These are phyloP conservation scores for Syrphus vitripennis DNA, from an alignment of 2,888 invertebrate genomes.

Conservation along the genomic window DNA sequence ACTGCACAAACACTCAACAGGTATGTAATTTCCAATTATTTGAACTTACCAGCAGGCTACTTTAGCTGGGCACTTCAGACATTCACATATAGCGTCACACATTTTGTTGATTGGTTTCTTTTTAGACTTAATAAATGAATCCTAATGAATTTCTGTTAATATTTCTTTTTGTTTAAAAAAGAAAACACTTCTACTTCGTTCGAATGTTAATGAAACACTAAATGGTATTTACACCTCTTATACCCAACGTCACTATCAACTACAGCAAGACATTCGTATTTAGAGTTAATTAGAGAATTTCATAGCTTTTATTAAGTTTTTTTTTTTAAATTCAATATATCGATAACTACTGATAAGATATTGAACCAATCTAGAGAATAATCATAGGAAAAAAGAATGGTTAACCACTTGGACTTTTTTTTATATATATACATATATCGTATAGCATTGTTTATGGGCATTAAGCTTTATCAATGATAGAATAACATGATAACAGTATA, in stretches of 20 bases:
- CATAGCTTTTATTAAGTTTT: conserved; percentile 24
- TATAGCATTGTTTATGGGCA: not conserved
- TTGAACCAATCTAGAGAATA: not conserved
- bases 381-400: not conserved
- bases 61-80: conserved; percentile 78
- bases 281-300: conserved; percentile 25
- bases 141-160: not conserved
- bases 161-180: not conserved
- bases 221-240: conserved; percentile 20
- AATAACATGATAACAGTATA: not conserved
- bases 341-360: conserved; percentile 6
- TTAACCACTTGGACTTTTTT: not conserved
- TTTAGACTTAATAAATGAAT: not conserved
- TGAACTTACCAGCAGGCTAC: conserved; percentile 78
- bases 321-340: not conserved
- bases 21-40: not conserved
- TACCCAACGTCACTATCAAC: conserved; percentile 10
- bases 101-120: conserved; percentile 70
- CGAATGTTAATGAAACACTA: conserved; percentile 48
- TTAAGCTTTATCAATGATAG: not conserved
- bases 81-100: conserved; percentile 77
- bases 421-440: too few relatives aligned
- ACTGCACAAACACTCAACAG: not conserved
- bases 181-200: conserved; percentile 35
- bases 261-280: not conserved